phyloP scores from a whole-genome alignment of 2,113 vertebrate genomes.

The Otocyon megalotis region DNA sequence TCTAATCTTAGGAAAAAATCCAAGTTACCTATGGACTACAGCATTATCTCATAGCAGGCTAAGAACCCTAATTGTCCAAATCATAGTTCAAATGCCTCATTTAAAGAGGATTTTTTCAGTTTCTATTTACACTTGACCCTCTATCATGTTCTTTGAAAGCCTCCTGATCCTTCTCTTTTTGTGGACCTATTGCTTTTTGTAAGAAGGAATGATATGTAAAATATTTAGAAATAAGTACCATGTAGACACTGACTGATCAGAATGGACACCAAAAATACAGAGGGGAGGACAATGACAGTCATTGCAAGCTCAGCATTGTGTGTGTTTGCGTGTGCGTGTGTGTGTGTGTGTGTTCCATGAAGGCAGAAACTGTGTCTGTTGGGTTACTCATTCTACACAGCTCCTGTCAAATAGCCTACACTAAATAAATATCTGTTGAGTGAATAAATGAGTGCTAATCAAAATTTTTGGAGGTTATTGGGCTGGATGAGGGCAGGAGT shows the following conservation, averaged over 20 bases:
- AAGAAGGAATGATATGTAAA: not conserved
- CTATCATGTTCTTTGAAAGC: not conserved
- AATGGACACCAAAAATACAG: not conserved
- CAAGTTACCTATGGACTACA: not conserved
- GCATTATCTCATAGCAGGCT: not conserved
- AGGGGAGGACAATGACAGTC: not conserved
- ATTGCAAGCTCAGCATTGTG: not conserved
- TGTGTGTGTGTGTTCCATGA: not conserved
- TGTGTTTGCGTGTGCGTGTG: not conserved
- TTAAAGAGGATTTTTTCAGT: not conserved
- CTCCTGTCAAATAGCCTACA: not conserved
- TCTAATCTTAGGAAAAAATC: not conserved
- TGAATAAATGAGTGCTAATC: not conserved
- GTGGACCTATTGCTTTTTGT: not conserved
- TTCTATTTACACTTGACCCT: not conserved
- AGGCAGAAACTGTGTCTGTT: not conserved
- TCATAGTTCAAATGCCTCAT: not conserved
- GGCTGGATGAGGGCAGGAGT: rapidly evolving
- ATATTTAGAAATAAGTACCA: not conserved
- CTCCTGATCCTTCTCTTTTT: not conserved
- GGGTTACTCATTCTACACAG: not conserved
- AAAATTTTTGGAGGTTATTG: not conserved
- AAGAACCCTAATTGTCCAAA: not conserved
- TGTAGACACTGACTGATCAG: not conserved
- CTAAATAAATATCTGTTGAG: not conserved